Evolutionary conservation across 1,140 invertebrate genomes (phyloP).

Genomic region (Lanistes nyassanus): DNA sequence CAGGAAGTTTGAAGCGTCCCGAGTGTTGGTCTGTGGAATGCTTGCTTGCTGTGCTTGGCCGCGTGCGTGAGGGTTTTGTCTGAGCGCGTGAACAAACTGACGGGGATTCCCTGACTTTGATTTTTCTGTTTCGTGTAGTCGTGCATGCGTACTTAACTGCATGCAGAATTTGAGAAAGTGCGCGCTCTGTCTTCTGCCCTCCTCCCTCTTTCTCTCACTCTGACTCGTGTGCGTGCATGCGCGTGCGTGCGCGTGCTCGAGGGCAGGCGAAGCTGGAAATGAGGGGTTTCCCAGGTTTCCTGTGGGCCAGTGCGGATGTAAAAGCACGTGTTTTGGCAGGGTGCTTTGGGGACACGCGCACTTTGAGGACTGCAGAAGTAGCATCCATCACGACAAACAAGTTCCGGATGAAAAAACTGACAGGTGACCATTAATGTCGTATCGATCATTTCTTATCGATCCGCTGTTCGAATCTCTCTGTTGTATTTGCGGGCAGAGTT

Average conservation of each 20-base stretch:
- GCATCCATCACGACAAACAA: too few relatives aligned
- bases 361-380: too few relatives aligned
- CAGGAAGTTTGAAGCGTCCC: neutral
- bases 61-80: constrained; percentile 2
- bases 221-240: neutral
- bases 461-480: too few relatives aligned
- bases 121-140: neutral
- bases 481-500: too few relatives aligned
- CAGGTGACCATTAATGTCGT: too few relatives aligned
- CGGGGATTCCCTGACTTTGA: neutral
- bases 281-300: too few relatives aligned
- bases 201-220: constrained; percentile 13
- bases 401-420: too few relatives aligned
- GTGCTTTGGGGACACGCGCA: too few relatives aligned
- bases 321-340: too few relatives aligned
- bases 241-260: constrained; percentile 1
- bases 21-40: constrained; percentile 6
- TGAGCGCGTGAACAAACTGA: neutral
- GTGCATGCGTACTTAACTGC: neutral
- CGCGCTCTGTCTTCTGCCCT: neutral
- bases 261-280: neutral
- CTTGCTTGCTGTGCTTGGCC: neutral
- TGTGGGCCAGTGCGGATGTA: too few relatives aligned
- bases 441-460: too few relatives aligned
- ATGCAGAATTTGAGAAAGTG: neutral